phyloP scores from a whole-genome alignment of 2,113 vertebrate genomes.

The Dendropsophus ebraccatus region DNA sequence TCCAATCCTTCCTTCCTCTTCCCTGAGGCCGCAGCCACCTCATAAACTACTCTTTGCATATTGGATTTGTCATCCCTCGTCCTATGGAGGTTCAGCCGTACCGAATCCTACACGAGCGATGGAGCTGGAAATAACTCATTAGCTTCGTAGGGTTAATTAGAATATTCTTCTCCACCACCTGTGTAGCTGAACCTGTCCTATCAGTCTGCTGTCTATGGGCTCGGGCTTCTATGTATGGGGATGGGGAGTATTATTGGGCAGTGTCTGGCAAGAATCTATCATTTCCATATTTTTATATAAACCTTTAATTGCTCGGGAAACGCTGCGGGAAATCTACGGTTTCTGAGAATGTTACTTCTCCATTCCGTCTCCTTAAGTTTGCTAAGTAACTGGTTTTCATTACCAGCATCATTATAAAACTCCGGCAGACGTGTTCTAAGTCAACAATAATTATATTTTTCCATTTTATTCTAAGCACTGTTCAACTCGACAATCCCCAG shows the following conservation, averaged over 20 bases:
- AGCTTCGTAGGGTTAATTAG: background rate
- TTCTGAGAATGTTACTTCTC: background rate
- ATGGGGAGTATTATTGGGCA: background rate
- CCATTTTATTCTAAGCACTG: constrained; percentile 45
- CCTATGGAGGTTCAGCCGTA: background rate
- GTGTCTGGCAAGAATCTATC: background rate
- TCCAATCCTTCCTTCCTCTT: background rate
- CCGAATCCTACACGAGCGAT: background rate
- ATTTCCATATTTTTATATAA: background rate
- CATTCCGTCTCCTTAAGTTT: constrained; percentile 3
- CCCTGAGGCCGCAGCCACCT: background rate
- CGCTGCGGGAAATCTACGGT: background rate
- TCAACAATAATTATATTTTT: constrained; percentile 47
- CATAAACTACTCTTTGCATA: background rate
- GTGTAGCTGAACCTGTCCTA: background rate
- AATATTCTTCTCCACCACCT: background rate
- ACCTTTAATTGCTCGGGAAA: background rate
- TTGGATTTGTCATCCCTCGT: background rate
- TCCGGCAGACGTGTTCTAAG: constrained; percentile 15
- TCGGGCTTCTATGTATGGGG: background rate
- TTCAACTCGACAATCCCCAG: constrained; percentile 23
- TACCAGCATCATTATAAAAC: constrained; percentile 31
- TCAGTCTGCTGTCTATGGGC: background rate
- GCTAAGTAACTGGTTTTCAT: constrained; percentile 18
- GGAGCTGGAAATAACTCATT: background rate